These are phyloP conservation scores for Bos taurus DNA, from an alignment of 2,113 vertebrate species.

Conservation along the genomic window DNA sequence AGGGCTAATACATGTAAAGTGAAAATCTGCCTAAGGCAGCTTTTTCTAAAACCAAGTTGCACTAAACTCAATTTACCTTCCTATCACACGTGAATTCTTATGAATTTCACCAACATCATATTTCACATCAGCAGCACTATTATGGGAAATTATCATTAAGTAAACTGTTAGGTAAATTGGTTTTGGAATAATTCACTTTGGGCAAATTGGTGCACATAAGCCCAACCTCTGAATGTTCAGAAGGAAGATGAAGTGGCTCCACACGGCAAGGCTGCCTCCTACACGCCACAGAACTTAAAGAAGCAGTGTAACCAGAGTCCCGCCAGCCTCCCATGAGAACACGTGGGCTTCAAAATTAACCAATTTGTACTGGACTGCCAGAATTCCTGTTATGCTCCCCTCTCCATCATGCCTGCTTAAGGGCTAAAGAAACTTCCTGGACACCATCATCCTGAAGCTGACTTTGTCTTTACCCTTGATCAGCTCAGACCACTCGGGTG, in stretches of 20 bases:
- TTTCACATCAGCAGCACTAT: background rate
- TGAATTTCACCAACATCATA: conserved; percentile 30
- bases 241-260: background rate
- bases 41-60: conserved; percentile 40
- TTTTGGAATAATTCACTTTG: conserved; percentile 24
- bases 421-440: background rate
- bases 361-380: background rate
- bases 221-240: background rate
- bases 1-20: background rate
- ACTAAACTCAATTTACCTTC: conserved; percentile 33
- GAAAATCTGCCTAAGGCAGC: background rate
- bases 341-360: background rate
- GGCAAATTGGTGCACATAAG: background rate
- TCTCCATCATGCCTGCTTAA: background rate
- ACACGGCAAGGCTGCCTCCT: background rate
- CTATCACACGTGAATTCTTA: background rate
- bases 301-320: background rate
- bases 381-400: background rate
- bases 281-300: background rate
- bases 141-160: background rate
- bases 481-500: background rate
- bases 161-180: conserved; percentile 17
- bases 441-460: background rate
- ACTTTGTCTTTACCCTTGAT: background rate
- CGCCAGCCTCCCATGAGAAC: background rate